A percentile compares a stretch with the other conserved stretches of the same genome.
These are phyloP conservation scores for mouse (Mus musculus) DNA, from an alignment of 2,113 vertebrate species.

Conservation along the genomic window GRCm39 chr2:178523501-178524000, in stretches of 20 bases:
- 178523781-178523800: fast-evolving
- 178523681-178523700: neutral
- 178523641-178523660: neutral
- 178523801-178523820: too few relatives aligned
- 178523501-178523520: neutral
- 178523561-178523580: neutral
- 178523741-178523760: too few relatives aligned
- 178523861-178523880: neutral
- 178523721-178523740: too few relatives aligned
- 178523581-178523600: too few relatives aligned
- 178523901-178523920: too few relatives aligned
- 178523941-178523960: neutral
- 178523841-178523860: neutral
- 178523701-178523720: too few relatives aligned
- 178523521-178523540: neutral
- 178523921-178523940: neutral
- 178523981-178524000: neutral
- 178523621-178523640: neutral
- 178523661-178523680: too few relatives aligned
- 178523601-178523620: neutral
- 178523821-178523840: too few relatives aligned
- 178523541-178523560: too few relatives aligned
- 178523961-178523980: neutral
- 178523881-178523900: neutral
- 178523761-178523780: neutral